Conservation (phyloP, 2,888 invertebrate species). For the Xiphydria camelus region DNA sequence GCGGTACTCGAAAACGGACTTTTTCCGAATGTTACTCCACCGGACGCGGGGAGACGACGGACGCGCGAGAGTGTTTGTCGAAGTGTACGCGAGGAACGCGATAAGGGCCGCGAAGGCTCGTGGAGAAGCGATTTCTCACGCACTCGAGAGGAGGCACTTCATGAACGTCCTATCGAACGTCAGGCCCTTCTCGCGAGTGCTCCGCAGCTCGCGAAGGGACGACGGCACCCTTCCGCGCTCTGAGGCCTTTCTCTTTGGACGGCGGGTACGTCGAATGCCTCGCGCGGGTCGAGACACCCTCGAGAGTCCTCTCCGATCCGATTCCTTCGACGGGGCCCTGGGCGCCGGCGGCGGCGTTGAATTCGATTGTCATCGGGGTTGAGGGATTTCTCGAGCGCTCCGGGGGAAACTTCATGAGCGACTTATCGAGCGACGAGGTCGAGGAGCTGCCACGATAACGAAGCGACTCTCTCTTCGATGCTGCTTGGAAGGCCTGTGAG, state of each 20-base stretch:
- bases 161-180: slow-evolving; percentile 30
- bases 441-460: slow-evolving; percentile 29
- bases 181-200: slow-evolving; percentile 18
- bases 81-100: not conserved
- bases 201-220: too few relatives aligned
- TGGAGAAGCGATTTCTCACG: slow-evolving; percentile 23
- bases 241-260: too few relatives aligned
- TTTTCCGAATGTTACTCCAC: too few relatives aligned
- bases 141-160: slow-evolving; percentile 22
- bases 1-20: too few relatives aligned
- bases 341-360: too few relatives aligned
- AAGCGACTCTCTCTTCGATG: slow-evolving; percentile 33
- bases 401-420: slow-evolving; percentile 31
- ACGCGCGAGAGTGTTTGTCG: slow-evolving; percentile 13
- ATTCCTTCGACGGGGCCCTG: too few relatives aligned
- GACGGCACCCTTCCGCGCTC: slow-evolving; percentile 18
- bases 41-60: too few relatives aligned
- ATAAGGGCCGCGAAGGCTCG: not conserved
- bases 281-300: too few relatives aligned
- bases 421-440: slow-evolving; percentile 13
- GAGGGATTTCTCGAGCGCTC: slow-evolving; percentile 19
- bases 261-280: too few relatives aligned
- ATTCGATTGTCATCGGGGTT: slow-evolving; percentile 31
- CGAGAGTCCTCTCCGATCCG: too few relatives aligned
- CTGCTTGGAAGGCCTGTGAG: too few relatives aligned